phyloP scores from a whole-genome alignment of 2,888 invertebrate species.

The Euphydryas editha region DNA sequence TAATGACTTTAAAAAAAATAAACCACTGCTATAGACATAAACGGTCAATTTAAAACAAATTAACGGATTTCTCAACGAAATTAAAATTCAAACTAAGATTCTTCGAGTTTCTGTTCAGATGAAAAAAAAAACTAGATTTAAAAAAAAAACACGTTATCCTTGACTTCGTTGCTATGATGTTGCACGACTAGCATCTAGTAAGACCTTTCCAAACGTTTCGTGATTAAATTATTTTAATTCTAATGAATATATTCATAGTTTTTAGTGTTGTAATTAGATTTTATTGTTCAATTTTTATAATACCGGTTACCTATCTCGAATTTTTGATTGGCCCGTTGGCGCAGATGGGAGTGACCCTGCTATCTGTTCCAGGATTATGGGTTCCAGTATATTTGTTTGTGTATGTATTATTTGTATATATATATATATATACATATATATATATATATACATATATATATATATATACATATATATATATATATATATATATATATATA shows the following conservation, averaged over 20 bases:
- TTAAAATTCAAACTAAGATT: conserved; percentile 6
- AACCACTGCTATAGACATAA: not conserved
- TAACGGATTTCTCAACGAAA: conserved; percentile 10
- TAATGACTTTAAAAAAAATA: not conserved
- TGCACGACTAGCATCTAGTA: not conserved
- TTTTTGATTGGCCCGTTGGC: no score
- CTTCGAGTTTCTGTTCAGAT: not conserved
- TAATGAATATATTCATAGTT: conserved; percentile 12
- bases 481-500: no score
- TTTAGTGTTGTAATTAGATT: not conserved
- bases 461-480: no score
- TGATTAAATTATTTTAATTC: conserved; percentile 6
- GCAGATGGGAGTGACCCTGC: no score
- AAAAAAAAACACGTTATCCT: conserved; percentile 31
- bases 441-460: no score
- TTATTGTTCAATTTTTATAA: not conserved
- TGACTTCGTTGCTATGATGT: conserved; percentile 29
- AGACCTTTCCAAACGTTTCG: conserved; percentile 5
- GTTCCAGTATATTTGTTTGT: no score
- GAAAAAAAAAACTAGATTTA: conserved; percentile 15
- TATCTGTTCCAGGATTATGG: no score
- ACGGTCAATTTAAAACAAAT: no score
- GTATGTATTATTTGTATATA: no score
- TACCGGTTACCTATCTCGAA: not conserved
- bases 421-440: no score